Evolutionary conservation across 1,140 invertebrate genomes (phyloP), one percentile per base, ranked within the genome.

Genomic region (Aricia agestis): DNA sequence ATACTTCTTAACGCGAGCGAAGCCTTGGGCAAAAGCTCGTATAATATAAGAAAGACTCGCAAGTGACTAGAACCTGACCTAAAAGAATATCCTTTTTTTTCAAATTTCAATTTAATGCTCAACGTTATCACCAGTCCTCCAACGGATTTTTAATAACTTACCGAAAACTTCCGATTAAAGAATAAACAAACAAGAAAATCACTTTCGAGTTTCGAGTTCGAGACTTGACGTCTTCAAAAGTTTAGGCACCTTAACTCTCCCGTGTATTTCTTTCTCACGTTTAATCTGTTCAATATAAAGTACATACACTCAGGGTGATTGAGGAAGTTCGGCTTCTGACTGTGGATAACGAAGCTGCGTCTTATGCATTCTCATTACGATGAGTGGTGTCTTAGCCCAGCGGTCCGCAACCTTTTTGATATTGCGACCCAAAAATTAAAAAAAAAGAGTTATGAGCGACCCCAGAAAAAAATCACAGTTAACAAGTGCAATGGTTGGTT

Each of bases 111-210:
- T 52, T 52, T 52, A 52, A 52, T 52, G 45, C 11, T 52, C 1
- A 42, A 42, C 45, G 45, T 13, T 52, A 52, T 52, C 45, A 15
- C 45, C 45, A 52, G 10, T 52, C 45, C 45, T 52, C 45, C 45
- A 52, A 52, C 13, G 13, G 45, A 52, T 52, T 52, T 25, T 52
- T 52, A 52, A 52, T 15, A 52, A 52, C 11, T 52, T 52, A 15
- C 45, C 45, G 9, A 52, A 52, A 52, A 52, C 45, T 52, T 52
- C 13, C 13, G 9, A 13, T 19, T 17, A 19, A 19, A 18, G 59
- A 63, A 63, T 63, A 63, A 63, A 63, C 59, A 63, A 19, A 63
- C 59, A 63, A 63, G 45, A 63, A 19, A 63, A 63, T 63, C 59
- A 63, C 59, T 63, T 63, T 63, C 59, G 59, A 57, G 52, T 63